Evolutionary conservation across 2,888 invertebrate genomes (phyloP), one percentile per base, ranked within the genome.

Genomic region (Mycalesis mineus): DNA sequence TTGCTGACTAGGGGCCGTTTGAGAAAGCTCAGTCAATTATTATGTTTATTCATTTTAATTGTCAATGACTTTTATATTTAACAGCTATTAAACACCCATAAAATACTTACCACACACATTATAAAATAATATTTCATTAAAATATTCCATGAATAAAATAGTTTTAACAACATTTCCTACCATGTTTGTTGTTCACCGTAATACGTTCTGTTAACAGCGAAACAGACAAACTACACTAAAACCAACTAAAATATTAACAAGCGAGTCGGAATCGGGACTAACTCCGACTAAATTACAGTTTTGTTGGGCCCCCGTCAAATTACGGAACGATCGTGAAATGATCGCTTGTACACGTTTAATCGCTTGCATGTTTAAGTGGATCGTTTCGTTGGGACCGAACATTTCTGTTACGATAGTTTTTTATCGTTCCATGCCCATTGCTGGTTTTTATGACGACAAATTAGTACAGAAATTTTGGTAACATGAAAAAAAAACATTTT

Each of bases 311-410:
- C 71, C 75, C 69, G 73, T 73, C 66, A 77, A 81, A 84, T 87
- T 84, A 86, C 80, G 70, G 77, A 73, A 78, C 74, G 65, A 67
- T 60, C 60, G 66, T 64, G 68, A 72, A 73, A 75, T 73, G 68
- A 68, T 66, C 72, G 75, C 73, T 74, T 70, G 75, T 74, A 63
- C 70, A 65, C 83, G 78, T 81, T 86, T 86, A 84, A 86, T 86
- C 87, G 82, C 73, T 74, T 83, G 78, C 81, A 87, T 86, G 79
- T 77, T 79, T 69, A 70, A 86, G 74, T 73, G 63, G 72, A 73
- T 75, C 74, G 77, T 77, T 78, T 72, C 78, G 75, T 73, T 76
- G 70, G 70, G 71, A 60, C 61, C 60, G 54, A 50, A 60, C 54
- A 29, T 31, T 44, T 31, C 2, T 13, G 48, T n/a, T n/a, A n/a